Evolutionary conservation across 2,113 vertebrate genomes (phyloP).

Genomic region (Sarotherodon lohbergeri): DNA sequence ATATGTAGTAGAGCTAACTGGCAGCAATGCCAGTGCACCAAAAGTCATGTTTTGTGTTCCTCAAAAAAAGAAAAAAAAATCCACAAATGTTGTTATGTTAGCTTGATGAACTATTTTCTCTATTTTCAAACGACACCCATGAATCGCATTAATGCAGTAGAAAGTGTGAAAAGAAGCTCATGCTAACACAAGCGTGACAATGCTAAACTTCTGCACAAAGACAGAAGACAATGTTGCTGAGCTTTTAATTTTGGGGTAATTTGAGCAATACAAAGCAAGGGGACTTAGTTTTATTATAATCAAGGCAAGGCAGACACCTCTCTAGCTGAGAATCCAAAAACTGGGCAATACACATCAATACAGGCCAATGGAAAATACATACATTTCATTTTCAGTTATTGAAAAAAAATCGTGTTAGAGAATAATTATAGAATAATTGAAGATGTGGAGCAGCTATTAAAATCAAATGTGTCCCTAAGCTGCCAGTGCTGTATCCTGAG

Average conservation of each 20-base stretch:
- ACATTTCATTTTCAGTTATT: not conserved
- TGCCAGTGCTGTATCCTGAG: not conserved
- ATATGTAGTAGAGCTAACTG: not conserved
- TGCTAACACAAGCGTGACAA: not conserved
- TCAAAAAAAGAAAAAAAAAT: not conserved
- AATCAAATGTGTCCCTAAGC: not conserved
- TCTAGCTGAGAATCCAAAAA: not conserved
- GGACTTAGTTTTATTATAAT: not conserved
- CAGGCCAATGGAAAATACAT: not conserved
- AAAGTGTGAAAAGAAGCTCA: not conserved
- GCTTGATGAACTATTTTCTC: not conserved
- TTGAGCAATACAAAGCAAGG: too few species aligned
- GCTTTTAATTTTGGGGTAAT: not conserved
- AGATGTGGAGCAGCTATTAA: constrained; percentile 14
- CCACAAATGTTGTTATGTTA: not conserved
- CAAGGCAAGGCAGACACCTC: not conserved
- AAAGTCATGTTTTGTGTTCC: not conserved
- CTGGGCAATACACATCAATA: not conserved
- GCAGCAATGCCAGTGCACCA: not conserved
- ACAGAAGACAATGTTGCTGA: accelerated
- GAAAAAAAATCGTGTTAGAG: not conserved
- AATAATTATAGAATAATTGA: not conserved
- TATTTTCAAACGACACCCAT: not conserved
- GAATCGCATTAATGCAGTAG: not conserved
- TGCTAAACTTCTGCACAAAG: not conserved